Percentiles rank a stretch among this genome's conserved stretches.
Conservation (phyloP, 2,888 invertebrate genomes). For the Heteropelma amictum region DNA sequence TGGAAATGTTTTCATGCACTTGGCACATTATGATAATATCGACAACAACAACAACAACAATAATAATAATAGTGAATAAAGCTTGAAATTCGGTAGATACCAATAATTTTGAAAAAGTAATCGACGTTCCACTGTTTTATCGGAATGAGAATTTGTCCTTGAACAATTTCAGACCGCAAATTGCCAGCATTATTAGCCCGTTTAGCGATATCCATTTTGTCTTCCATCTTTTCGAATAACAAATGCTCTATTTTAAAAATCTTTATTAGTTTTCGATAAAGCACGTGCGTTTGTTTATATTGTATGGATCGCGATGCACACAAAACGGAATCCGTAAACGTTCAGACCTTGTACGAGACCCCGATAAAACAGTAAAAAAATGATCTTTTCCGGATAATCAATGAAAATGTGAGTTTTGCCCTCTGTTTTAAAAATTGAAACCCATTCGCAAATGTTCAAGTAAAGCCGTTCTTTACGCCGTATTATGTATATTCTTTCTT, state of each 20-base stretch:
- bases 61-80: background rate
- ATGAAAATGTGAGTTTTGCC: slow-evolving; percentile 39
- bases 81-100: slow-evolving; percentile 49
- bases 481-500: too few relatives aligned
- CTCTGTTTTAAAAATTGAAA: too few relatives aligned
- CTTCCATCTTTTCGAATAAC: slow-evolving; percentile 41
- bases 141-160: slow-evolving; percentile 47
- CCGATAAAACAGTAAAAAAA: background rate
- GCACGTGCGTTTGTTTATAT: background rate
- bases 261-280: background rate
- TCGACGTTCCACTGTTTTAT: slow-evolving; percentile 65
- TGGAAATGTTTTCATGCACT: too few relatives aligned
- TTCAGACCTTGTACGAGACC: background rate
- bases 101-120: slow-evolving; percentile 66
- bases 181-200: slow-evolving; percentile 2
- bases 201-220: slow-evolving; percentile 30
- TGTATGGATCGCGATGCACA: background rate
- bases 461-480: too few relatives aligned
- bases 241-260: background rate
- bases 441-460: too few relatives aligned
- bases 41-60: too few relatives aligned
- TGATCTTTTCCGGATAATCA: too few relatives aligned
- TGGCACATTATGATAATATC: too few relatives aligned
- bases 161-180: background rate
- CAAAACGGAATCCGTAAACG: too few relatives aligned